These are phyloP conservation scores for Microdon myrmicae DNA, from an alignment of 2,888 invertebrate species.

Conservation along the genomic window DNA sequence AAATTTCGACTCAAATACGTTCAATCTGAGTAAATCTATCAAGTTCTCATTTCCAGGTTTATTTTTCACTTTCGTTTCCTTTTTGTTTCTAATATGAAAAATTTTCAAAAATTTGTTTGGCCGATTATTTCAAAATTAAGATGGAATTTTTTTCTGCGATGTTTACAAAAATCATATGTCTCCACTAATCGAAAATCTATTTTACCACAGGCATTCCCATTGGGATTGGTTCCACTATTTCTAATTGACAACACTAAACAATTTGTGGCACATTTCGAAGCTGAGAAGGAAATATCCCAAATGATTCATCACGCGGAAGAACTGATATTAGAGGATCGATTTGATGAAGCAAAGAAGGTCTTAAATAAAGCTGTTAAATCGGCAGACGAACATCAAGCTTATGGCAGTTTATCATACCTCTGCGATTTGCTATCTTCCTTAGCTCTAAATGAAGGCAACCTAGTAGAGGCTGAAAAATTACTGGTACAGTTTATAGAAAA, in stretches of 20 bases:
- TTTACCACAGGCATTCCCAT: not conserved
- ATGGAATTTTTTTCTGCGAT: not conserved
- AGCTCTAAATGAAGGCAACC: slow-evolving; percentile 64
- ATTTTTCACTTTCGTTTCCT: no score
- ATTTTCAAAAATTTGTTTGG: slow-evolving; percentile 21
- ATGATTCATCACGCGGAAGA: slow-evolving; percentile 43
- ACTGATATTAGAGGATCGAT: slow-evolving; percentile 54
- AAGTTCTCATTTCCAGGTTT: no score
- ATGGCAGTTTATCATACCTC: slow-evolving; percentile 54
- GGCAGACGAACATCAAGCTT: slow-evolving; percentile 64
- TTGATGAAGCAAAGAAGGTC: slow-evolving; percentile 63
- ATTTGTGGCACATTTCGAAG: slow-evolving; percentile 38
- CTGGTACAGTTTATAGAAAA: slow-evolving; percentile 66
- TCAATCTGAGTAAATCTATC: no score
- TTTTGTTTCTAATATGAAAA: slow-evolving; percentile 25
- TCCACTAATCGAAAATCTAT: not conserved
- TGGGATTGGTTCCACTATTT: slow-evolving; percentile 1
- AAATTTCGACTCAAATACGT: no score
- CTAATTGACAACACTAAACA: not conserved
- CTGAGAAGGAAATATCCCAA: slow-evolving; percentile 43
- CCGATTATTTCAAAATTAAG: not conserved
- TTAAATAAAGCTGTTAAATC: slow-evolving; percentile 65
- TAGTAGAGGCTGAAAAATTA: slow-evolving; percentile 64
- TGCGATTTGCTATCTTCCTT: slow-evolving; percentile 67
- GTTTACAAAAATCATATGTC: no score